Evolutionary conservation across 2,113 vertebrate genomes (phyloP).

Genomic region (Chionis minor): DNA sequence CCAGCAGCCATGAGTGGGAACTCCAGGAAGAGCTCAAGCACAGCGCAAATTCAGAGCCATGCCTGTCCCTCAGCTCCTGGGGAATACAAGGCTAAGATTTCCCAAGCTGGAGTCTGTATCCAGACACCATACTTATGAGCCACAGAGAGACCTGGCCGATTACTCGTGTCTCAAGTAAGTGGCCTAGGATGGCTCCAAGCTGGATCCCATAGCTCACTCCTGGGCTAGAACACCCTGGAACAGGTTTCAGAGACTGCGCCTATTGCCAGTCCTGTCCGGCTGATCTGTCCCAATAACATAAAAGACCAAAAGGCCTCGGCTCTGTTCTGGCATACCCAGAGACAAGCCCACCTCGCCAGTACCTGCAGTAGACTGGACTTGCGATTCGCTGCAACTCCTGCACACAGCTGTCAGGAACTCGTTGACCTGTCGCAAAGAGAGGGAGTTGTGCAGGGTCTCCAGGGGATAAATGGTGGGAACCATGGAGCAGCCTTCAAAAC

Average conservation of each 20-base stretch:
- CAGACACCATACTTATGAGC: rapidly evolving
- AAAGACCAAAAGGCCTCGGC: not conserved
- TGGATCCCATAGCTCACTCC: not conserved
- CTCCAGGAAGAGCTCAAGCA: not conserved
- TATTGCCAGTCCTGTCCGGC: not conserved
- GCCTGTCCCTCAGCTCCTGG: not conserved
- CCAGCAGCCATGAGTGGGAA: not conserved
- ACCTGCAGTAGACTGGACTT: slow-evolving; percentile 86
- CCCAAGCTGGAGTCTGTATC: not conserved
- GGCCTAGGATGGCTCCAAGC: not conserved
- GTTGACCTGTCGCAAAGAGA: slow-evolving; percentile 93
- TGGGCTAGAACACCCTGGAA: not conserved
- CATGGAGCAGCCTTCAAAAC: slow-evolving; percentile 99
- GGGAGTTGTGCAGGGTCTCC: slow-evolving; percentile 98
- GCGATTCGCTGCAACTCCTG: slow-evolving; percentile 81
- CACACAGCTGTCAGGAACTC: slow-evolving; percentile 88
- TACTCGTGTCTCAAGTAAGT: not conserved
- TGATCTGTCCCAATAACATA: rapidly evolving
- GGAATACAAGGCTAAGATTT: not conserved
- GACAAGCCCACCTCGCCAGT: not conserved
- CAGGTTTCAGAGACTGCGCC: not conserved
- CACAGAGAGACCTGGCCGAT: not conserved
- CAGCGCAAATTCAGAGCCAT: not conserved
- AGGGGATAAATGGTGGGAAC: slow-evolving; percentile 97
- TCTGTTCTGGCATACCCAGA: not conserved